Evolutionary conservation across 2,888 invertebrate genomes (phyloP), one percentile per base, ranked within the genome.

Genomic region (Pyrgus malvae): DNA sequence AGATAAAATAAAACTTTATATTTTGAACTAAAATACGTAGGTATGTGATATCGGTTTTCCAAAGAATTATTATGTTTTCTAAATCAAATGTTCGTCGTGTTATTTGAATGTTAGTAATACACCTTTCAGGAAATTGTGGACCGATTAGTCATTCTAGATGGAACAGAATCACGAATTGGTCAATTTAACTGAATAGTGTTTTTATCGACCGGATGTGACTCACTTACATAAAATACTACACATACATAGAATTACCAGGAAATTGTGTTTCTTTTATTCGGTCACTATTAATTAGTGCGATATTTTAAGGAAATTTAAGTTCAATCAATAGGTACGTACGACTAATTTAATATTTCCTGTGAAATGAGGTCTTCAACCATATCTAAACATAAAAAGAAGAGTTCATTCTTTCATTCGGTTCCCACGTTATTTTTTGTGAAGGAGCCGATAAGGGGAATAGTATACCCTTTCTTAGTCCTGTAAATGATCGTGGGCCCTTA

Each of bases 401-500:
- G 76, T 79, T 80, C 79, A 80, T 86, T 84, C 83, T 83, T 83
- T 76, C 67, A 73, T 73, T 82, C 62, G 73, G 80, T 89, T 90
- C 89, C 87, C 89, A 90, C 89, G 87, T 80, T 85, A 78, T 82
- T 86, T 86, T 86, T 86, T 86, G 82, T 87, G 72, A 75, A 76
- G 74, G 72, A 77, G 72, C 70, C 82, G 86, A 87, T 89, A 87
- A 88, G 85, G 87, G 88, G 87, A 84, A 80, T 79, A 74, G 77
- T 77, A 74, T 83, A 86, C 88, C 89, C 88, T 88, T 88, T 84
- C 81, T 83, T 79, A 78, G 79, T 74, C 74, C 74, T 76, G 76
- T 75, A 78, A 82, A 78, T 79, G 81, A 80, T 80, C 77, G 82
- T 76, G 74, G 78, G 74, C 74, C 80, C 76, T 85, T 86, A 86